Percentiles rank a stretch among this genome's conserved stretches.
Conservation (phyloP, 2,797 vertebrate species). For the Cirrhinus molitorella region DNA sequence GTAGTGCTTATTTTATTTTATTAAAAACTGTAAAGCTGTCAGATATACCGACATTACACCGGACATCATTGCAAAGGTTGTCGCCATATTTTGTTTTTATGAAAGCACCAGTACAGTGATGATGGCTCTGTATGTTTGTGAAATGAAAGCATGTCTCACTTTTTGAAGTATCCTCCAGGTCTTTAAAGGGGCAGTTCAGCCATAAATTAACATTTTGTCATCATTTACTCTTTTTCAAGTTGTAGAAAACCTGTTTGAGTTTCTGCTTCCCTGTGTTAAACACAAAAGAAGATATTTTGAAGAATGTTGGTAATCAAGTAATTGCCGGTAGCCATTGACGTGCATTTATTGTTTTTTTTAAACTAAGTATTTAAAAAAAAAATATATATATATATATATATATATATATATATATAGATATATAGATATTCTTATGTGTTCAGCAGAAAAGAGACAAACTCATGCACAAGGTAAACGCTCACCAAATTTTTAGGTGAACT, state of each 20-base stretch:
- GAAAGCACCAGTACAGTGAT: background rate
- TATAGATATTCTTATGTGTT: background rate
- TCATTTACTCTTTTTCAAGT: background rate
- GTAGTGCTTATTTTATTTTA: background rate
- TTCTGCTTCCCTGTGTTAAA: background rate
- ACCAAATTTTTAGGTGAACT: background rate
- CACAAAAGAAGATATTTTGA: background rate
- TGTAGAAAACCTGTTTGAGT: background rate
- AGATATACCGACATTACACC: too few relatives aligned
- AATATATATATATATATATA: too few relatives aligned
- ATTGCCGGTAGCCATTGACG: background rate
- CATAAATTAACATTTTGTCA: background rate
- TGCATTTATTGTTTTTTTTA: background rate
- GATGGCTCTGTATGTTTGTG: background rate
- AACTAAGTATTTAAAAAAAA: too few relatives aligned
- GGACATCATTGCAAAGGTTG: background rate
- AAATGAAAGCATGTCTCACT: background rate
- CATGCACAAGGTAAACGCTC: too few relatives aligned
- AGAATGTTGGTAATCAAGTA: background rate
- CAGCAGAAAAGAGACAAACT: background rate
- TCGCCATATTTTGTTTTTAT: background rate
- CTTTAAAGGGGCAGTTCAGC: background rate
- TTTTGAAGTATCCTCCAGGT: background rate
- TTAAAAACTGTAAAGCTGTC: too few relatives aligned
- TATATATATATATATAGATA: too few relatives aligned